Evolutionary conservation across 2,113 vertebrate genomes (phyloP).

Genomic region (Sinocyclocheilus grahami): DNA sequence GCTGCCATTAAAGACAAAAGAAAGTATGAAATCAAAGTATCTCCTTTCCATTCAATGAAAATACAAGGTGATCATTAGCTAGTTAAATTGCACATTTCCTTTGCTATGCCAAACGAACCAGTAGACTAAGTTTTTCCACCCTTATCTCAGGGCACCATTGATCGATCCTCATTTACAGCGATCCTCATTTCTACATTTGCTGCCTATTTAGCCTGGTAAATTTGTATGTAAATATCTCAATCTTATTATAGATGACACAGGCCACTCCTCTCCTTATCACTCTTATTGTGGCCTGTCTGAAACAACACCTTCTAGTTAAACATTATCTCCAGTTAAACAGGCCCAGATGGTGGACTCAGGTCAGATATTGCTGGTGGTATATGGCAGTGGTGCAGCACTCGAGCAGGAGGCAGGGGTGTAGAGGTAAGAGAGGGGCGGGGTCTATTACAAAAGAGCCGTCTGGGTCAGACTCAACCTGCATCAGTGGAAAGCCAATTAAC

Average conservation of each 20-base stretch:
- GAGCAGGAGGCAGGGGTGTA: background rate
- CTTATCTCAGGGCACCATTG: background rate
- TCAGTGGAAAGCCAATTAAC: constrained; percentile 59
- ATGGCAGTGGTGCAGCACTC: background rate
- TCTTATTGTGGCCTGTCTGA: background rate
- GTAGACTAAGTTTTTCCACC: too few relatives aligned
- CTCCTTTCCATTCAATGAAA: too few relatives aligned
- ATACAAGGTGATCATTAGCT: too few relatives aligned
- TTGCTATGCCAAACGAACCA: too few relatives aligned
- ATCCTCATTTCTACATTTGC: background rate
- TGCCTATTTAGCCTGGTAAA: background rate
- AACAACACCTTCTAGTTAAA: constrained; percentile 7
- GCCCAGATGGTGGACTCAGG: constrained; percentile 23
- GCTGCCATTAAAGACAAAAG: too few relatives aligned
- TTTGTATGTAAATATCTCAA: background rate
- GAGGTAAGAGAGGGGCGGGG: background rate
- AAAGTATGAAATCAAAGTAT: too few relatives aligned
- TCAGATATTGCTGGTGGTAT: constrained; percentile 22
- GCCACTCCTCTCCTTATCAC: background rate
- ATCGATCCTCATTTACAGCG: background rate
- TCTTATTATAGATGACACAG: background rate
- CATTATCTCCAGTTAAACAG: constrained; percentile 27
- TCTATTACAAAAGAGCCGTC: constrained; percentile 50
- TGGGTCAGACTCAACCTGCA: constrained; percentile 52
- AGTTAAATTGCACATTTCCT: too few relatives aligned